These are phyloP conservation scores for Anabacerthia variegaticeps DNA, from an alignment of 2,797 vertebrate species.

Conservation along the genomic window DNA sequence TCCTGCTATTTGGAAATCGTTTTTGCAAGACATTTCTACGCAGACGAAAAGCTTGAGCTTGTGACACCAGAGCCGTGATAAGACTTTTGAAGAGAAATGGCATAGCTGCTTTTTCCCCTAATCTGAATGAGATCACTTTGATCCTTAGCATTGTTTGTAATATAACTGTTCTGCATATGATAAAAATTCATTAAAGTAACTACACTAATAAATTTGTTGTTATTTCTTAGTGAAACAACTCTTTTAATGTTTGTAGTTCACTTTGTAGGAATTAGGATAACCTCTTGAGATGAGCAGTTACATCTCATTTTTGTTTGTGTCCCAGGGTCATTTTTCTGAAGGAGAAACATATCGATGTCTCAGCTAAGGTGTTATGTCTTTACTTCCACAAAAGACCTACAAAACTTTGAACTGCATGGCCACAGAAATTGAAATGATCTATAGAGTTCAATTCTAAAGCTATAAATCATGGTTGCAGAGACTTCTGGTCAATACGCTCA, in stretches of 20 bases:
- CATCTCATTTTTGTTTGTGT: background rate
- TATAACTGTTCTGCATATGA: background rate
- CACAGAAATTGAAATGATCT: constrained; percentile 19
- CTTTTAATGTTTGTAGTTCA: background rate
- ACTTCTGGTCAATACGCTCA: background rate
- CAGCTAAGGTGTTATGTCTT: background rate
- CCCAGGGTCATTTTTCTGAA: constrained; percentile 16
- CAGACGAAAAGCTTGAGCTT: background rate
- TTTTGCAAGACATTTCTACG: background rate
- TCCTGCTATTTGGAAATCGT: background rate
- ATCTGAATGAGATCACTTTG: background rate
- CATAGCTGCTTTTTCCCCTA: background rate
- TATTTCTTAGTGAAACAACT: background rate
- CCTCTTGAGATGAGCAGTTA: background rate
- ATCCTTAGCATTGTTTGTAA: background rate
- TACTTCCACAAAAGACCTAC: background rate
- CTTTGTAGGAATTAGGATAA: background rate
- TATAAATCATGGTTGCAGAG: background rate
- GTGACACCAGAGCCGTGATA: background rate
- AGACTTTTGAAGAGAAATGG: background rate
- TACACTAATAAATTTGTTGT: background rate
- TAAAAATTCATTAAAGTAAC: background rate
- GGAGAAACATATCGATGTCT: background rate
- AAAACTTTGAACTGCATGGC: background rate
- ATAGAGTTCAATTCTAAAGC: background rate